Percentiles rank a stretch among this genome's conserved stretches.
Evolutionary conservation across 2,888 invertebrate species (phyloP).

Genomic region (Apamea anceps): DNA sequence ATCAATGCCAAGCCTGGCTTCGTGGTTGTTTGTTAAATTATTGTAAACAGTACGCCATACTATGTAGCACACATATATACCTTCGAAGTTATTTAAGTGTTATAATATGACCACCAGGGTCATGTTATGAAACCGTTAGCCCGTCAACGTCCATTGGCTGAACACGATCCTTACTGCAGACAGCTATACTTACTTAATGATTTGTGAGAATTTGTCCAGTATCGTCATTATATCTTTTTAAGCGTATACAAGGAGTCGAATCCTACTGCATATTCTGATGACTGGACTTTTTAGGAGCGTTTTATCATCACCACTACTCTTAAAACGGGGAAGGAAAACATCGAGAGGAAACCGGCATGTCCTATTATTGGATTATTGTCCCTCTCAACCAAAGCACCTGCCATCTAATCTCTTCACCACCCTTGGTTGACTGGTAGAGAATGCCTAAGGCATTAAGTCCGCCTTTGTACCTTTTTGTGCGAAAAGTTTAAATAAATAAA

Average conservation of each 20-base stretch:
- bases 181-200: constrained; percentile 1
- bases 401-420: no score
- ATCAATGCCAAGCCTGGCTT: constrained; percentile 44
- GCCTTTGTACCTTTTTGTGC: no score
- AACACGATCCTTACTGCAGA: constrained; percentile 32
- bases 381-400: no score
- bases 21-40: constrained; percentile 37
- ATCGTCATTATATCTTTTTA: not conserved
- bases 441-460: no score
- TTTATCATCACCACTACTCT: not conserved
- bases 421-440: no score
- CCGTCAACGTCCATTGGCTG: constrained; percentile 7
- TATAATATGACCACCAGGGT: constrained; percentile 37
- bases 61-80: constrained; percentile 37
- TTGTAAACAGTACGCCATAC: constrained; percentile 37
- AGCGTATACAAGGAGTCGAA: not conserved
- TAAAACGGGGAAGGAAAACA: no score
- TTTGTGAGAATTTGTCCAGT: constrained; percentile 20
- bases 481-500: no score
- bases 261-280: not conserved
- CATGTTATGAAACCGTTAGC: constrained; percentile 33
- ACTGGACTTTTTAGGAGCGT: not conserved
- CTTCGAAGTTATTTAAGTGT: constrained; percentile 34
- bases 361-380: no score
- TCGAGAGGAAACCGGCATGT: no score